Percentiles rank a stretch among this genome's conserved stretches.
Evolutionary conservation across 1,140 invertebrate genomes (phyloP).

Genomic region (Megathymus violae): DNA sequence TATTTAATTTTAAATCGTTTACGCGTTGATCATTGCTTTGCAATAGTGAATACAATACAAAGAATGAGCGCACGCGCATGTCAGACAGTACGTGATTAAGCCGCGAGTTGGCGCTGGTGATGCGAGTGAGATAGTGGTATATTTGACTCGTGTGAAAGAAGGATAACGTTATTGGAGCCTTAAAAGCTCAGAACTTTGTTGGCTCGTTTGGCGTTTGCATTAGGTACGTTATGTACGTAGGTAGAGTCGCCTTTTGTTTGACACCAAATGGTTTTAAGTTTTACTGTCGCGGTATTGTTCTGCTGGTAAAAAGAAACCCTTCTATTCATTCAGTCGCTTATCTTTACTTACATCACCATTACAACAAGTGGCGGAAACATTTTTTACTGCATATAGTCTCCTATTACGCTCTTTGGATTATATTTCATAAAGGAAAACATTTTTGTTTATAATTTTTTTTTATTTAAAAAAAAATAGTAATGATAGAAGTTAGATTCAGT

Average conservation of each 20-base stretch:
- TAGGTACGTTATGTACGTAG: constrained; percentile 5
- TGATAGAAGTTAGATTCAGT: too few relatives aligned
- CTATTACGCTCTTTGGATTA: neutral
- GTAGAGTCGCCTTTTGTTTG: constrained; percentile 15
- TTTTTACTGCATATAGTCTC: neutral
- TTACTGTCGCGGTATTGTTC: constrained; percentile 24
- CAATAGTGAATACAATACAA: constrained; percentile 58
- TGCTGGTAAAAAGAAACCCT: constrained; percentile 16
- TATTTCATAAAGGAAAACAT: constrained; percentile 1
- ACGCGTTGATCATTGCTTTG: constrained; percentile 24
- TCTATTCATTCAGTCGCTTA: constrained; percentile 29
- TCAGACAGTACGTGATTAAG: constrained; percentile 54
- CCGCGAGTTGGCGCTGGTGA: constrained; percentile 59
- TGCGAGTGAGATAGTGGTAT: constrained; percentile 47
- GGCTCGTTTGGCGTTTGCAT: constrained; percentile 19
- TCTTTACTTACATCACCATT: constrained; percentile 14
- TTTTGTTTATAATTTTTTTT: too few relatives aligned
- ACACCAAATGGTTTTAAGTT: constrained; percentile 14
- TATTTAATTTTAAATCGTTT: constrained; percentile 25
- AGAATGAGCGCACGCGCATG: constrained; percentile 66
- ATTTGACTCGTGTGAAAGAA: constrained; percentile 43
- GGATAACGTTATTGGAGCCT: constrained; percentile 55
- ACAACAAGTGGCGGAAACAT: constrained; percentile 13
- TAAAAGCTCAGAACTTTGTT: constrained; percentile 61
- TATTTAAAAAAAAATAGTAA: too few relatives aligned